These are phyloP conservation scores for Lichenostomus cassidix DNA, from an alignment of 2,113 vertebrate genomes.

Conservation along the genomic window DNA sequence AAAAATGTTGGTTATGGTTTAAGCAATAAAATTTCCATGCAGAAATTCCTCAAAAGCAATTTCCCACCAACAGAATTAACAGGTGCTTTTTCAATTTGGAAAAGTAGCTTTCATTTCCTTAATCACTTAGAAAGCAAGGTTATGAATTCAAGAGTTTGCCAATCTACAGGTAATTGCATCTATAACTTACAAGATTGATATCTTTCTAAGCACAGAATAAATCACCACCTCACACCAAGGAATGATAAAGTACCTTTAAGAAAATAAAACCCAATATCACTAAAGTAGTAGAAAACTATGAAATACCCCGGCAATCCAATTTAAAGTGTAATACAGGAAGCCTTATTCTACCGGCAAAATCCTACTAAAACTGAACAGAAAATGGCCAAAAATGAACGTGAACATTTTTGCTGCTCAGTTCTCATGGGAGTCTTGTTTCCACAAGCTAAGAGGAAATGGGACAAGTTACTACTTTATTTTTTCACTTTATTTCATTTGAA, in stretches of 20 bases:
- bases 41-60: background rate
- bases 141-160: background rate
- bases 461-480: background rate
- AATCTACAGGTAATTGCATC: background rate
- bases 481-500: background rate
- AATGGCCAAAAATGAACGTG: background rate
- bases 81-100: background rate
- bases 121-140: background rate
- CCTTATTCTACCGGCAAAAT: background rate
- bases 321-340: background rate
- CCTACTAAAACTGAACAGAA: background rate
- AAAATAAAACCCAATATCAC: background rate
- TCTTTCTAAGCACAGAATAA: background rate
- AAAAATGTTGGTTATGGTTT: no score
- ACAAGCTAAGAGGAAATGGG: background rate
- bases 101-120: background rate
- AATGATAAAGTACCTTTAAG: background rate
- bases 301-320: background rate
- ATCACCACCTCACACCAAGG: background rate
- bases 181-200: background rate
- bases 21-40: background rate
- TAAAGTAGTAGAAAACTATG: background rate
- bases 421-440: background rate
- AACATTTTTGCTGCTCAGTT: background rate
- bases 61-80: background rate